A percentile compares a stretch with the other conserved stretches of the same genome.
phyloP scores from a whole-genome alignment of 2,888 invertebrate species.

The Meiosimyza platycephala region DNA sequence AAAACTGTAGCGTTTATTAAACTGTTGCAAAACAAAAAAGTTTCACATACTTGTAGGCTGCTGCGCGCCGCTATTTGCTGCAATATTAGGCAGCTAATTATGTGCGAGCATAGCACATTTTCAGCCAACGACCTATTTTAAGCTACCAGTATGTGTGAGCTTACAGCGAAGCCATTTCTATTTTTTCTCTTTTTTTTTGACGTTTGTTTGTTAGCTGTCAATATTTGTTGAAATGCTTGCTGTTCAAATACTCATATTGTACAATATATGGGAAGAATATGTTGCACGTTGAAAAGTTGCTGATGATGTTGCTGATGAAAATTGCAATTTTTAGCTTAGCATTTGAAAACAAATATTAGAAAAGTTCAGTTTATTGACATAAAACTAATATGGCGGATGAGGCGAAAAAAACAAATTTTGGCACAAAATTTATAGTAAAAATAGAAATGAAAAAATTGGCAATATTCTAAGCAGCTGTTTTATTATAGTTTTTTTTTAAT shows the following conservation, averaged over 20 bases:
- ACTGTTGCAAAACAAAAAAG: constrained; percentile 31
- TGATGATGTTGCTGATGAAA: constrained; percentile 21
- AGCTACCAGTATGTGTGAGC: background rate
- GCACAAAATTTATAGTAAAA: background rate
- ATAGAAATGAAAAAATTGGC: background rate
- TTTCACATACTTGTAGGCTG: constrained; percentile 30
- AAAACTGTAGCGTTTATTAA: constrained; percentile 26
- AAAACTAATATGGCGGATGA: constrained; percentile 27
- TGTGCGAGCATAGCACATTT: constrained; percentile 1
- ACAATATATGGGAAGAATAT: background rate
- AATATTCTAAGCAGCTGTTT: background rate
- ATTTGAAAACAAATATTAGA: constrained; percentile 26
- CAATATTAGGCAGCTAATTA: constrained; percentile 31
- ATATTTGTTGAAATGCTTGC: constrained; percentile 63
- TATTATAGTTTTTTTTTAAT: background rate
- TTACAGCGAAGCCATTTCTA: background rate
- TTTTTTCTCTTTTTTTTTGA: constrained; percentile 3
- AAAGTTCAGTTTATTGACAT: constrained; percentile 34
- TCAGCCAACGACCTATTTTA: constrained; percentile 29
- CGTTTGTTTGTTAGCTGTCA: constrained; percentile 59
- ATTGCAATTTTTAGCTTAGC: constrained; percentile 15
- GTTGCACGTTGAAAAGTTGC: background rate
- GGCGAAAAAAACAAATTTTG: constrained; percentile 1
- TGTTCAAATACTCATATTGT: constrained; percentile 27
- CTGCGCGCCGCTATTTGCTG: background rate